Conservation (phyloP, 2,888 invertebrate species). For the Microctonus brassicae region DNA sequence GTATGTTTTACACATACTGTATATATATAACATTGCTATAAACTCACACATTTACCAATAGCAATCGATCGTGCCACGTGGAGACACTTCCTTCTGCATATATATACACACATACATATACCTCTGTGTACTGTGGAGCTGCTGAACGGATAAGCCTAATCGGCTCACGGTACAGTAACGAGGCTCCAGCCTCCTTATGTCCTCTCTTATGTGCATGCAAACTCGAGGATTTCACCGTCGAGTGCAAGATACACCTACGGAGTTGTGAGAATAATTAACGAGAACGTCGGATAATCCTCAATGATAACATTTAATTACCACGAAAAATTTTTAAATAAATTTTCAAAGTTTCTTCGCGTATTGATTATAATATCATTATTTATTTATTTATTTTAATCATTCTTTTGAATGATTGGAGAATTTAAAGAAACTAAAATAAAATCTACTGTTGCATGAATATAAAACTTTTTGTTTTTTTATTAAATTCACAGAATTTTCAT, state of each 20-base stretch:
- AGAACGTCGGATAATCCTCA: slow-evolving; percentile 32
- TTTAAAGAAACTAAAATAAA: neutral
- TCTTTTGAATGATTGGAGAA: too few species aligned
- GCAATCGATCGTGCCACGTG: slow-evolving; percentile 25
- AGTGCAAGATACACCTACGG: slow-evolving; percentile 21
- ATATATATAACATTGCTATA: too few species aligned
- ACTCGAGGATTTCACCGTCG: slow-evolving; percentile 13
- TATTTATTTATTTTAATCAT: too few species aligned
- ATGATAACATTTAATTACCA: slow-evolving; percentile 40
- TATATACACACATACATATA: neutral
- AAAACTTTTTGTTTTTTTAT: neutral
- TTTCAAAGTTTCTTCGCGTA: slow-evolving; percentile 26
- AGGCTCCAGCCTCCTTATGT: slow-evolving; percentile 2
- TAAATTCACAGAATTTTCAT: slow-evolving; percentile 41
- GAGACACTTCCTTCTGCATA: slow-evolving; percentile 14
- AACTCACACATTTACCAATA: slow-evolving; percentile 4
- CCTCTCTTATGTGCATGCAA: slow-evolving; percentile 17
- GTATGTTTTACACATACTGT: too few species aligned
- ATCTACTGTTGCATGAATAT: neutral
- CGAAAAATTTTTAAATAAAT: slow-evolving; percentile 23
- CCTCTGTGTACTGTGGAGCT: neutral
- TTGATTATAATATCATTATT: neutral
- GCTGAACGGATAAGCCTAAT: slow-evolving; percentile 32
- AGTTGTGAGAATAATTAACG: slow-evolving; percentile 41
- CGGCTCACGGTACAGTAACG: slow-evolving; percentile 11